A percentile compares a stretch with the other conserved stretches of the same genome.
Conservation (phyloP, 2,113 vertebrate genomes). For the Phycodurus eques region DNA sequence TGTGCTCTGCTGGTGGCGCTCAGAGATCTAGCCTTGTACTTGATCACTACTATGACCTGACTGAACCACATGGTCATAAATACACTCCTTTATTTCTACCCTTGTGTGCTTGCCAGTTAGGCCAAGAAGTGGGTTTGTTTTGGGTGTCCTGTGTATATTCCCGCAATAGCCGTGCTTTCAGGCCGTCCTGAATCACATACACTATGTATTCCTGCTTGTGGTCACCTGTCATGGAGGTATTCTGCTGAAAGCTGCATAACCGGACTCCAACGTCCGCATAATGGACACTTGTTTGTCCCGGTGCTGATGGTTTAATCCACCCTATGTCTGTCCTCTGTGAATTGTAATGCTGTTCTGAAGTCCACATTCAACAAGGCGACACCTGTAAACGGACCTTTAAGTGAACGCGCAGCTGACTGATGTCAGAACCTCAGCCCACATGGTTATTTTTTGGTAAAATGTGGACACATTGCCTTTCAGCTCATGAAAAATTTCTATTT, state of each 20-base stretch:
- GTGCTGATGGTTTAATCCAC: slow-evolving; percentile 62
- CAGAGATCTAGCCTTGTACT: slow-evolving; percentile 40
- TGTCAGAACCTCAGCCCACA: slow-evolving; percentile 48
- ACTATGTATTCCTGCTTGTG: slow-evolving; percentile 58
- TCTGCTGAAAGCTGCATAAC: slow-evolving; percentile 72
- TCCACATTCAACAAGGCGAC: slow-evolving; percentile 27
- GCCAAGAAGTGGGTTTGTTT: slow-evolving; percentile 72
- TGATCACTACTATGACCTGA: slow-evolving; percentile 59
- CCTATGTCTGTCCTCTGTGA: slow-evolving; percentile 41
- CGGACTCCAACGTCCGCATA: slow-evolving; percentile 58
- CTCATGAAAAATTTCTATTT: slow-evolving; percentile 26
- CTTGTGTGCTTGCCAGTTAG: slow-evolving; percentile 67
- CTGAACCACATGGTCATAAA: slow-evolving; percentile 68
- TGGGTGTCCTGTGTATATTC: slow-evolving; percentile 67
- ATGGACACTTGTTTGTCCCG: slow-evolving; percentile 65
- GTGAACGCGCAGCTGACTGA: slow-evolving; percentile 30
- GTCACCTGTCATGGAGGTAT: slow-evolving; percentile 68
- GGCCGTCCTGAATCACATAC: slow-evolving; percentile 68
- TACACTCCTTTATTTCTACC: slow-evolving; percentile 71
- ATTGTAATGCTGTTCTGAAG: slow-evolving; percentile 45
- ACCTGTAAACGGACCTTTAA: slow-evolving; percentile 46
- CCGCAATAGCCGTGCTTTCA: slow-evolving; percentile 38
- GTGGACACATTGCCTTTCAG: slow-evolving; percentile 42
- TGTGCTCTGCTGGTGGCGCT: neutral
- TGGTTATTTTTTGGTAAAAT: slow-evolving; percentile 54